A percentile compares a stretch with the other conserved stretches of the same genome.
These are phyloP conservation scores for Geotrupes spiniger DNA, from an alignment of 2,888 invertebrate genomes.

Conservation along the genomic window DNA sequence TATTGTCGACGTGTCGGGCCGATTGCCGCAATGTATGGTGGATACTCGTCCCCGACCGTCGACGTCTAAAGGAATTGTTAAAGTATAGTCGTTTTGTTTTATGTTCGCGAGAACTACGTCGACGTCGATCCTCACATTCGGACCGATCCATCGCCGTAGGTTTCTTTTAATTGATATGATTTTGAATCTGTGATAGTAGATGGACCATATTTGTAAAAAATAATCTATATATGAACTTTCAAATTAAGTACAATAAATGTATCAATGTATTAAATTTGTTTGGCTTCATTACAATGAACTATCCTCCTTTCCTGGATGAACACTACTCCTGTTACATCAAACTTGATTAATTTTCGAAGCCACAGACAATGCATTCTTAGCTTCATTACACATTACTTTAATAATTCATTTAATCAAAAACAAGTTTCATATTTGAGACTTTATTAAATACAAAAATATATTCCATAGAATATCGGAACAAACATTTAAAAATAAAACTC, in stretches of 20 bases:
- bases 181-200: constrained; percentile 55
- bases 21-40: neutral
- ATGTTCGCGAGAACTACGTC: constrained; percentile 10
- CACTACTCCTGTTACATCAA: too few relatives aligned
- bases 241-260: constrained; percentile 50
- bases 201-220: constrained; percentile 52
- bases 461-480: too few relatives aligned
- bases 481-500: too few relatives aligned
- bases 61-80: constrained; percentile 41
- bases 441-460: neutral
- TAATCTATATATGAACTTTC: constrained; percentile 28
- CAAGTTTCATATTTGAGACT: too few relatives aligned
- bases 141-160: constrained; percentile 13
- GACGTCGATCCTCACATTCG: neutral
- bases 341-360: too few relatives aligned
- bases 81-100: constrained; percentile 27
- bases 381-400: too few relatives aligned
- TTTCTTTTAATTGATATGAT: constrained; percentile 37
- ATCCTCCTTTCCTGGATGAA: too few relatives aligned
- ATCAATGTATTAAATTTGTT: constrained; percentile 30
- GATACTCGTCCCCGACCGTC: constrained; percentile 14
- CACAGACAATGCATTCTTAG: too few relatives aligned
- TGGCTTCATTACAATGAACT: too few relatives aligned
- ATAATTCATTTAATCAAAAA: too few relatives aligned
- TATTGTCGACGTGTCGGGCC: neutral